A percentile compares a stretch with the other conserved stretches of the same genome.
Conservation (phyloP, 2,797 vertebrate genomes). For the Lepus oiostolus region DNA sequence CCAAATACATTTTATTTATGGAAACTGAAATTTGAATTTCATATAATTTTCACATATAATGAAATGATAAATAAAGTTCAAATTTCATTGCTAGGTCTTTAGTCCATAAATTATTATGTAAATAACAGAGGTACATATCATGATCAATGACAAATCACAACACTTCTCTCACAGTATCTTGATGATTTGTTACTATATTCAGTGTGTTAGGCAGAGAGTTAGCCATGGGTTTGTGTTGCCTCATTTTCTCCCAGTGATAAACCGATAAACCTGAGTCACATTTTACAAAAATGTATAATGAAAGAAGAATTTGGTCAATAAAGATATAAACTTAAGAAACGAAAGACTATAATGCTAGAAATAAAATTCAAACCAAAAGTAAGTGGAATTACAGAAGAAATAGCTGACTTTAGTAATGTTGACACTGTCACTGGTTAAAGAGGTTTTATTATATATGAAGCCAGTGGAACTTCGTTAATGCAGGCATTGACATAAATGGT, state of each 20-base stretch:
- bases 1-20: background rate
- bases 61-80: background rate
- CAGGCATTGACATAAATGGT: background rate
- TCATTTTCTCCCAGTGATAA: background rate
- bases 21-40: background rate
- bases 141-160: background rate
- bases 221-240: background rate
- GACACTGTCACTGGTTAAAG: background rate
- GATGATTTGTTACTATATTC: background rate
- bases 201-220: background rate
- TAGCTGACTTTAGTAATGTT: background rate
- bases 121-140: background rate
- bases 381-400: conserved; percentile 12
- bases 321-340: background rate
- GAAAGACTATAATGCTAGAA: background rate
- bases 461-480: background rate
- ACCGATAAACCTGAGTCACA: background rate
- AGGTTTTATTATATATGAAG: background rate
- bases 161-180: background rate
- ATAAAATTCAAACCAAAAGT: background rate
- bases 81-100: background rate
- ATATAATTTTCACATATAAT: background rate
- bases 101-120: background rate
- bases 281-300: background rate
- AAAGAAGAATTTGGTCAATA: background rate